Conservation (phyloP, 2,888 invertebrate species). For the Nomada fabriciana region DNA sequence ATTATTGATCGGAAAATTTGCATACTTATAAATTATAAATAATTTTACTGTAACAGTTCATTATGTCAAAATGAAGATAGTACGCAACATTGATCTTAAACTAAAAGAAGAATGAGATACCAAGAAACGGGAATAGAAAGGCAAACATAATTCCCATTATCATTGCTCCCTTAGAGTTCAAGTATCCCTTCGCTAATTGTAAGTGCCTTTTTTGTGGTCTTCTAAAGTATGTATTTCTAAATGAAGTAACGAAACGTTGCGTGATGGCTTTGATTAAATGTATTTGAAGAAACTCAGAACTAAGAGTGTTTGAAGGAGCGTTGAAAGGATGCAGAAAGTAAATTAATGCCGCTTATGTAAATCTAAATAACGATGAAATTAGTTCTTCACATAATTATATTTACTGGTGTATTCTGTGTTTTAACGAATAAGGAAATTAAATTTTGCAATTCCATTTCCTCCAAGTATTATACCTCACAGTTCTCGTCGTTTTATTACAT, state of each 20-base stretch:
- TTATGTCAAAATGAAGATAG: not conserved
- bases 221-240: not conserved
- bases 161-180: slow-evolving; percentile 2
- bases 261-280: slow-evolving; percentile 16
- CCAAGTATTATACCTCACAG: not conserved
- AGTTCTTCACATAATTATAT: slow-evolving; percentile 2
- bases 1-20: too few species aligned
- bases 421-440: not conserved
- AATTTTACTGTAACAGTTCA: not conserved
- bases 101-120: not conserved
- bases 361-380: not conserved
- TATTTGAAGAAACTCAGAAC: slow-evolving; percentile 1
- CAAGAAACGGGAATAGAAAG: not conserved
- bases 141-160: slow-evolving; percentile 16
- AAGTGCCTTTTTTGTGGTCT: not conserved
- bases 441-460: not conserved
- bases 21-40: too few species aligned
- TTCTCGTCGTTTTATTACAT: not conserved
- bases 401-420: not conserved
- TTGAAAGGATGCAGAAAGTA: not conserved
- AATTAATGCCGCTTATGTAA: not conserved
- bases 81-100: not conserved
- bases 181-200: not conserved
- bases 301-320: not conserved
- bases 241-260: not conserved